Evolutionary conservation across 2,113 vertebrate genomes (phyloP), one percentile per base, ranked within the genome.

Genomic region (Antennarius striatus): DNA sequence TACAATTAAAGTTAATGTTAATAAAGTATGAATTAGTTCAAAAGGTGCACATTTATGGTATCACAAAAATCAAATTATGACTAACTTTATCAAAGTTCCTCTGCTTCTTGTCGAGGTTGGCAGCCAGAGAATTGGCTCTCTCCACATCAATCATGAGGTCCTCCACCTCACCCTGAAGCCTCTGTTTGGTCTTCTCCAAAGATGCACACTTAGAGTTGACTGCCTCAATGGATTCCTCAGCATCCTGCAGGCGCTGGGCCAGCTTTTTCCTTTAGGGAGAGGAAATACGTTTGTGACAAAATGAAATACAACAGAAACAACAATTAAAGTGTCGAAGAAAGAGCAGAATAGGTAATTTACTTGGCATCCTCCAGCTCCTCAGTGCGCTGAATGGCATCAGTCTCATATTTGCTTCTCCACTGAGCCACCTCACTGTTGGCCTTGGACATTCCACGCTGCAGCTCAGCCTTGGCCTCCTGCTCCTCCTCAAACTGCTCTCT

Each of bases 351-450:
- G 32, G 10, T 43, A 1, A 11, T 43, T 0, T 90, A 95, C 94
- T 95, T 95, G 80, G 93, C 77, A 74, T 95, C 94, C 77, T 96
- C 95, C 51, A 95, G 91, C 77, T 95, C 94, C 75, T 95, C 94
- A 0, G 92, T 95, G 58, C 91, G 90, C 69, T 95, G 95, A 65
- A 95, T 95, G 29, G 94, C 94, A 28, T 95, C 93, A 0, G 93
- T 94, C 73, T 95, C 95, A 11, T 95, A 95, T 63, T 94, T 95
- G 56, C 83, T 78, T 75, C 95, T 94, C 95, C 95, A 96, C 77
- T 94, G 93, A 78, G 94, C 92, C 10, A 95, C 94, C 85, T 96
- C 94, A 10, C 88, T 91, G 86, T 96, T 96, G 82, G 94, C 94
- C 79, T 95, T 96, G 84, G 95, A 96, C 90, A 96, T 79, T 2